These are phyloP conservation scores for Ophion ellenae DNA, from an alignment of 2,888 invertebrate species.

Conservation along the genomic window DNA sequence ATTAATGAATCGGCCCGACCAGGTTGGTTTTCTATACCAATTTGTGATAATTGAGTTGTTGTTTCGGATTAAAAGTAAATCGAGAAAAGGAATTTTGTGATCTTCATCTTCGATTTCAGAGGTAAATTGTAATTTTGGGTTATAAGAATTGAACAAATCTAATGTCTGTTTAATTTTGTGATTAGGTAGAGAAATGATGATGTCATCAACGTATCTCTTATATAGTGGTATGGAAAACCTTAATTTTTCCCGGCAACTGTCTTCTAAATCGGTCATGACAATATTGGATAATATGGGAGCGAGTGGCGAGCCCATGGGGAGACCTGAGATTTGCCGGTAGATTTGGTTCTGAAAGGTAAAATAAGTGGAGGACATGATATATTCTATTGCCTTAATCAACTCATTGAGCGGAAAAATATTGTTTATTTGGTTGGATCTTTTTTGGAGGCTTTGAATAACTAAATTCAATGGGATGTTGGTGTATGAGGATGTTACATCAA, in stretches of 20 bases:
- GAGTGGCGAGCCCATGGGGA: slow-evolving; percentile 21
- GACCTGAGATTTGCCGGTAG: slow-evolving; percentile 1
- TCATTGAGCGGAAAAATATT: neutral
- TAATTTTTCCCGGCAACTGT: neutral
- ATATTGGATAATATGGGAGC: neutral
- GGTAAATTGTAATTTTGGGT: slow-evolving; percentile 42
- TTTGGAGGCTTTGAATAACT: slow-evolving; percentile 16
- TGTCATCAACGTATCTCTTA: slow-evolving; percentile 30
- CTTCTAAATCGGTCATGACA: slow-evolving; percentile 14
- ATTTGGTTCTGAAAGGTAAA: slow-evolving; percentile 12
- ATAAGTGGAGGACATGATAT: slow-evolving; percentile 32
- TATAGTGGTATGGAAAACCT: slow-evolving; percentile 13
- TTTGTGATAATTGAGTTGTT: slow-evolving; percentile 3
- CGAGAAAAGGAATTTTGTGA: too few species aligned
- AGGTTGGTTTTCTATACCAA: slow-evolving; percentile 36
- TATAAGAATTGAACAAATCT: slow-evolving; percentile 27
- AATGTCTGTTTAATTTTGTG: slow-evolving; percentile 23
- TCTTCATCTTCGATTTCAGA: too few species aligned
- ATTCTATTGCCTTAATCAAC: slow-evolving; percentile 14
- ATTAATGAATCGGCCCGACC: slow-evolving; percentile 4
- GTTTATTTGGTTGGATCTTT: neutral
- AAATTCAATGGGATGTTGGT: slow-evolving; percentile 35
- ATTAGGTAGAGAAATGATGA: slow-evolving; percentile 4
- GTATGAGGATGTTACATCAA: slow-evolving; percentile 30
- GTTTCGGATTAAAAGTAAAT: too few species aligned